Percentiles rank a stretch among this genome's conserved stretches.
Conservation (phyloP, 2,888 invertebrate species). For the Stegana nigrithorax region DNA sequence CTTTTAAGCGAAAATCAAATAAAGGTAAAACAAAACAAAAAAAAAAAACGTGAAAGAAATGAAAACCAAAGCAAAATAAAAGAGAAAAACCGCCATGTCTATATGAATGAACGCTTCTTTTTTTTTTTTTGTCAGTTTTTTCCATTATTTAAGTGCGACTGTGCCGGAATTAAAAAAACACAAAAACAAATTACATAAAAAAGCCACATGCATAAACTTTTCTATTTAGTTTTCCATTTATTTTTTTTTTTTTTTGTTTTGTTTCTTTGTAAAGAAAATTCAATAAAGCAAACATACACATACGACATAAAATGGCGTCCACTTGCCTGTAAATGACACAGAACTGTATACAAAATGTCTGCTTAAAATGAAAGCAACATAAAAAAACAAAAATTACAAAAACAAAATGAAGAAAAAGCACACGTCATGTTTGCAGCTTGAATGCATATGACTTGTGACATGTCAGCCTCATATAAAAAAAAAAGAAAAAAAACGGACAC, state of each 20-base stretch:
- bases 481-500: not conserved
- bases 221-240: too few relatives aligned
- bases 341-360: not conserved
- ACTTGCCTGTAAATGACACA: constrained; percentile 10
- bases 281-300: not conserved
- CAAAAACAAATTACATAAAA: not conserved
- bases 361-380: not conserved
- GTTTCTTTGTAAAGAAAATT: too few relatives aligned
- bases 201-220: too few relatives aligned
- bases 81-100: not conserved
- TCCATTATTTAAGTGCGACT: constrained; percentile 3
- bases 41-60: not conserved
- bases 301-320: not conserved
- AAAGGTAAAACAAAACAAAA: not conserved
- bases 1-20: not conserved
- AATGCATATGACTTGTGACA: not conserved
- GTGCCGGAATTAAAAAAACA: not conserved
- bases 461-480: not conserved
- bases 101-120: too few relatives aligned
- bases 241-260: too few relatives aligned
- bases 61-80: not conserved
- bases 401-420: not conserved
- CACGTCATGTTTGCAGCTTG: too few relatives aligned
- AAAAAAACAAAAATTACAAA: not conserved
- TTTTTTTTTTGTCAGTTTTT: too few relatives aligned